Conservation (phyloP, 1,140 invertebrate genomes). For the Mactra quadrangularis region DNA sequence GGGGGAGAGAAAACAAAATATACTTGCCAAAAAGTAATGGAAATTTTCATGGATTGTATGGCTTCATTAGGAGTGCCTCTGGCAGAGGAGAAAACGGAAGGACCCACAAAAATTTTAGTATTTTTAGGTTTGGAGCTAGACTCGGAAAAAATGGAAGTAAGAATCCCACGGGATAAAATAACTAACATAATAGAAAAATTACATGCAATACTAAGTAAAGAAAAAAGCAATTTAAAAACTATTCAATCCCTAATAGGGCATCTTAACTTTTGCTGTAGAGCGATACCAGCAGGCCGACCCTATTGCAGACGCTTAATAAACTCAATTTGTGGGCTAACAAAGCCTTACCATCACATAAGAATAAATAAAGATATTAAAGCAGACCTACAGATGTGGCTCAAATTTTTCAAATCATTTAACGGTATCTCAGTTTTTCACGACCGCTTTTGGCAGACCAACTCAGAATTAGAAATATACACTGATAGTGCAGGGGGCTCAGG, state of each 20-base stretch:
- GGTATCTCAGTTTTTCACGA: conserved; percentile 50
- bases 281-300: conserved; percentile 49
- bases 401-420: conserved; percentile 58
- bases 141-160: conserved; percentile 31
- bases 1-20: background rate
- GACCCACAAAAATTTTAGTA: conserved; percentile 14
- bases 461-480: conserved; percentile 37
- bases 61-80: background rate
- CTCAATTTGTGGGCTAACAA: conserved; percentile 20
- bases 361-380: conserved; percentile 32
- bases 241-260: conserved; percentile 63
- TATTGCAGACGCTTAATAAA: conserved; percentile 56
- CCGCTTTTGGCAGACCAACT: conserved; percentile 28
- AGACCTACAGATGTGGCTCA: conserved; percentile 56
- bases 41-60: conserved; percentile 11
- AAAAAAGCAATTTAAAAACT: conserved; percentile 34
- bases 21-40: background rate
- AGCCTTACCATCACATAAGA: conserved; percentile 57
- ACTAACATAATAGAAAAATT: background rate
- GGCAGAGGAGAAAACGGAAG: conserved; percentile 51
- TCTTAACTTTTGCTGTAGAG: conserved; percentile 61
- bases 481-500: conserved; percentile 45
- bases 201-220: background rate
- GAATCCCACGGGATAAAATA: conserved; percentile 35
- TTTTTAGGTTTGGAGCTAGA: conserved; percentile 51